Evolutionary conservation across 2,888 invertebrate genomes (phyloP), one percentile per base, ranked within the genome.

Genomic region (Spisula solida): DNA sequence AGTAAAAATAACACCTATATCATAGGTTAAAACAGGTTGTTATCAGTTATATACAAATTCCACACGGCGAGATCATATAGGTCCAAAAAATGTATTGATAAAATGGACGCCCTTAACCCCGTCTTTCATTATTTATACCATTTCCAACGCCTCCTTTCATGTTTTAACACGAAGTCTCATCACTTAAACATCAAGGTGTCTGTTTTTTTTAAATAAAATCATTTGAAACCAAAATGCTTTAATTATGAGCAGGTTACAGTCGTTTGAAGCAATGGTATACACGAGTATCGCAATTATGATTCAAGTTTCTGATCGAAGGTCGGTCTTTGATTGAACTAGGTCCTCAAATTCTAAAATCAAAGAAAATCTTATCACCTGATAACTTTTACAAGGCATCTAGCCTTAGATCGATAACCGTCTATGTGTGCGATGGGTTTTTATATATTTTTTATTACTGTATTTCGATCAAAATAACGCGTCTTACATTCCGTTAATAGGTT

Each of bases 401-500:
- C 75, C 25, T 78, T 78, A 78, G 25, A 84, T 47, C 16, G 29
- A 31, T 31, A 48, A 75, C 55, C 51, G 34, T 79, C 79, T 56
- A 41, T 78, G 79, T 85, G 85, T 79, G 85, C 16, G 84, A 29
- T 84, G 20, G 31, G 55, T 51, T 34, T 29, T 78, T 79, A n/a
- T 48, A 66, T 48, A n/a, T 75, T 84, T 84, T 84, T 78, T 84
- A 84, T 84, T 75, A 51, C 78, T 79, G 56, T 56, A 79, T 85
- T 78, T 85, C 79, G 56, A 85, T 85, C 80, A 85, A 85, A 85
- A 75, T 81, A 82, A 85, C 78, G 82, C 81, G 85, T 85, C 75
- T 82, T 55, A 31, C 88, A 88, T 88, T 85, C 47, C 20, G 48
- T 51, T 79, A 82, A 85, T 82, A 82, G 75, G 82, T 82, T 85